Evolutionary conservation across 2,888 invertebrate species (phyloP).

Genomic region (Copidosoma aretas): DNA sequence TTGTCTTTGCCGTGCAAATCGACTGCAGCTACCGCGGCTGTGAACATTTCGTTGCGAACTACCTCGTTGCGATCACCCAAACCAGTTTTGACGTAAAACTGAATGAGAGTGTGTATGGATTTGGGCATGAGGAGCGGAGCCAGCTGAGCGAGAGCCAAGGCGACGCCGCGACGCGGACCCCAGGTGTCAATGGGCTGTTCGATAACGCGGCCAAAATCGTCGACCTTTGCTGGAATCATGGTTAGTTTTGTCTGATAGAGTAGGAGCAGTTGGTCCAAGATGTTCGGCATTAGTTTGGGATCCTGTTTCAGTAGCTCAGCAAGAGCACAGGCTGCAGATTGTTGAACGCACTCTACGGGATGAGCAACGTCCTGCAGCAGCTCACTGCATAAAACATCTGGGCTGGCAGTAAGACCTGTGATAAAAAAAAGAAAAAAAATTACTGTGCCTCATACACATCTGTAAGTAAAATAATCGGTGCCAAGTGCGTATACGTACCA

Average conservation of each 20-base stretch:
- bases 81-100: slow-evolving; percentile 85
- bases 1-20: slow-evolving; percentile 89
- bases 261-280: slow-evolving; percentile 72
- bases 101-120: slow-evolving; percentile 74
- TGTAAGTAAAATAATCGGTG: background rate
- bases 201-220: slow-evolving; percentile 90
- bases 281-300: slow-evolving; percentile 63
- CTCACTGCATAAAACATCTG: slow-evolving; percentile 65
- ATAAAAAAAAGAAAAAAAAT: background rate
- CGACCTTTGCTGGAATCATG: slow-evolving; percentile 83
- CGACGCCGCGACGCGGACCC: slow-evolving; percentile 89
- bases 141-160: slow-evolving; percentile 79
- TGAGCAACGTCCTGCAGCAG: slow-evolving; percentile 78
- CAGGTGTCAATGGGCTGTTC: slow-evolving; percentile 88
- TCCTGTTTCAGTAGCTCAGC: slow-evolving; percentile 71
- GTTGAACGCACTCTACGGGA: slow-evolving; percentile 81
- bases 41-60: slow-evolving; percentile 89
- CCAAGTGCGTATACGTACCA: slow-evolving; percentile 7
- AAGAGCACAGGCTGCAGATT: slow-evolving; percentile 81
- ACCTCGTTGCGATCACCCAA: slow-evolving; percentile 84
- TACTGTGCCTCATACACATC: background rate
- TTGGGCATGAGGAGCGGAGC: slow-evolving; percentile 76
- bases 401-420: slow-evolving; percentile 65
- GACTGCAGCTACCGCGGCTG: slow-evolving; percentile 90
- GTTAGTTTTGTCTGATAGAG: slow-evolving; percentile 80